These are phyloP conservation scores for Vesta saturnalis DNA, from an alignment of 2,888 invertebrate species.

Conservation along the genomic window DNA sequence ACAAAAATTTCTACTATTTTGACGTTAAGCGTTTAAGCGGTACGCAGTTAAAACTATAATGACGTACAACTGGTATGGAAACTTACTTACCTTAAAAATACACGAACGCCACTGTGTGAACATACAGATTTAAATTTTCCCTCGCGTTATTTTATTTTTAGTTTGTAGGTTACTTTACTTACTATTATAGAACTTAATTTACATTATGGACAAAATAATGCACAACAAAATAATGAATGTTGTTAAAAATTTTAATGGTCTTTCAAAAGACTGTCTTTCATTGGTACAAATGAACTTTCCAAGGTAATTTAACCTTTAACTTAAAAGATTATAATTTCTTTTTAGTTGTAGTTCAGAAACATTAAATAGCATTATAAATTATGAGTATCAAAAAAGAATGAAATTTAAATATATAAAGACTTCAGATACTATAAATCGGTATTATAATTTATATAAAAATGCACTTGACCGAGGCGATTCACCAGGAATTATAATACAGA, in stretches of 20 bases:
- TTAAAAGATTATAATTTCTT: slow-evolving; percentile 43
- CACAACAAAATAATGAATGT: slow-evolving; percentile 67
- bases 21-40: no score
- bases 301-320: slow-evolving; percentile 60
- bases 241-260: slow-evolving; percentile 67
- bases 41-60: no score
- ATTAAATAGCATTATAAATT: slow-evolving; percentile 75
- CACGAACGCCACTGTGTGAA: no score
- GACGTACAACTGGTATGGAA: no score
- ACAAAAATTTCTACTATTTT: no score
- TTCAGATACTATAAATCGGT: slow-evolving; percentile 64
- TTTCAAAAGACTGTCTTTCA: slow-evolving; percentile 70
- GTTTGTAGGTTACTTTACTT: no score
- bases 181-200: not conserved
- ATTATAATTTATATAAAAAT: slow-evolving; percentile 63
- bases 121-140: not conserved
- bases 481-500: slow-evolving; percentile 70
- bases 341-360: slow-evolving; percentile 69
- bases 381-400: slow-evolving; percentile 72
- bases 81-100: no score
- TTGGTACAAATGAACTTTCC: slow-evolving; percentile 68
- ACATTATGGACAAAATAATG: slow-evolving; percentile 44
- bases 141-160: not conserved
- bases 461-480: slow-evolving; percentile 60
- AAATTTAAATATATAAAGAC: slow-evolving; percentile 71